Evolutionary conservation across 2,888 invertebrate genomes (phyloP).

Genomic region (Polydrusus pterygomalis): DNA sequence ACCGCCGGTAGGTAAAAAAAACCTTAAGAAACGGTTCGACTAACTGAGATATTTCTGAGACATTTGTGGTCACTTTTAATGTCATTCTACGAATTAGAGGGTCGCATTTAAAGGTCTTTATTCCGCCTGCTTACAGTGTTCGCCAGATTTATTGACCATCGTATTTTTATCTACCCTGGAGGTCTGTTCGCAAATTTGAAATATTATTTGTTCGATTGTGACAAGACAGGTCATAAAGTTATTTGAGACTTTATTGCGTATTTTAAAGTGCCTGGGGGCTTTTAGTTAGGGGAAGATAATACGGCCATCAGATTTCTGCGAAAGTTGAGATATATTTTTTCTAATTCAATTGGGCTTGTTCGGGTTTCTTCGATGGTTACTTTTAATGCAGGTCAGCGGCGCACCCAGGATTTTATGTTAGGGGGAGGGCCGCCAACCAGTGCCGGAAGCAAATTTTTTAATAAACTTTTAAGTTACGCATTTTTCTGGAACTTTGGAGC

Average conservation of each 20-base stretch:
- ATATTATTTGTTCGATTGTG: constrained; percentile 25
- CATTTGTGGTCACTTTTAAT: constrained; percentile 49
- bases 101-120: constrained; percentile 44
- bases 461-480: too few relatives aligned
- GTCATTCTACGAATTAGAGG: constrained; percentile 47
- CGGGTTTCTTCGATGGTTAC: too few relatives aligned
- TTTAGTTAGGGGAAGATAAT: background rate
- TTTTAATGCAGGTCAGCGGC: too few relatives aligned
- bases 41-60: constrained; percentile 43
- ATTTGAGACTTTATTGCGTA: constrained; percentile 20
- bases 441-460: too few relatives aligned
- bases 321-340: too few relatives aligned
- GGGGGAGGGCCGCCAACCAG: too few relatives aligned
- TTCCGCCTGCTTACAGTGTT: constrained; percentile 32
- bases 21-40: constrained; percentile 9
- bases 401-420: too few relatives aligned
- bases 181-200: constrained; percentile 34
- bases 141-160: constrained; percentile 46
- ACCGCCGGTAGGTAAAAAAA: constrained; percentile 42
- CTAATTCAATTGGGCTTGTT: too few relatives aligned
- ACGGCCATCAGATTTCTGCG: background rate
- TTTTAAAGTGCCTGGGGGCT: background rate
- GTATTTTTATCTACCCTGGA: constrained; percentile 41
- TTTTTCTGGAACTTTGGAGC: too few relatives aligned
- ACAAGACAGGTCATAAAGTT: constrained; percentile 22